A percentile compares a stretch with the other conserved stretches of the same genome.
These are phyloP conservation scores for Mystacornis crossleyi DNA, from an alignment of 2,113 vertebrate species.

Conservation along the genomic window DNA sequence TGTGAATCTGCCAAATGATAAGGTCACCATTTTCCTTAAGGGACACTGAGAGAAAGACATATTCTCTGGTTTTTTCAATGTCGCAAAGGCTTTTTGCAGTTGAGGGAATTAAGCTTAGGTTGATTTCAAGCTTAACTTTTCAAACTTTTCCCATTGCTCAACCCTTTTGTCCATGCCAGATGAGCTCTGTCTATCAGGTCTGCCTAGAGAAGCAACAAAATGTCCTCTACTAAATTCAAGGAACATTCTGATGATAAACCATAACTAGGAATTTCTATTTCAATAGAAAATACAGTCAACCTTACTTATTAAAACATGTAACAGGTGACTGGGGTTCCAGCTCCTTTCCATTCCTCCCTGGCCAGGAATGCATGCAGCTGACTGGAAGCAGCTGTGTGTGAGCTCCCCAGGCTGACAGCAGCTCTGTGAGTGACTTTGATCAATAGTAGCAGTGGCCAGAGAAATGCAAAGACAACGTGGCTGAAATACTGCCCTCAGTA, in stretches of 20 bases:
- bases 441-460: background rate
- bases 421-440: background rate
- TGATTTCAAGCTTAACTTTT: background rate
- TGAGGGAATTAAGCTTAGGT: background rate
- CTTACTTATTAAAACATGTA: background rate
- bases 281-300: background rate
- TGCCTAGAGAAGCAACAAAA: background rate
- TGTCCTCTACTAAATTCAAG: background rate
- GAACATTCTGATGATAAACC: background rate
- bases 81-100: background rate
- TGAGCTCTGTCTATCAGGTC: background rate
- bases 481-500: background rate
- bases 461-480: background rate
- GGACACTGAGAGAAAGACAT: background rate
- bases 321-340: conserved; percentile 22
- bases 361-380: conserved; percentile 30
- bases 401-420: background rate
- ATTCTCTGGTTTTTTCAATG: accelerated
- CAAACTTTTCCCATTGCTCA: background rate
- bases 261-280: background rate
- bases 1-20: background rate
- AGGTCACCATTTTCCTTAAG: accelerated
- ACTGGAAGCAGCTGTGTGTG: conserved; percentile 38
- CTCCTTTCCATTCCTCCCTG: background rate
- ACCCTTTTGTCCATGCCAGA: accelerated